Evolutionary conservation across 2,113 vertebrate species (phyloP).

Genomic region (Cyanoramphus novaezelandiae): DNA sequence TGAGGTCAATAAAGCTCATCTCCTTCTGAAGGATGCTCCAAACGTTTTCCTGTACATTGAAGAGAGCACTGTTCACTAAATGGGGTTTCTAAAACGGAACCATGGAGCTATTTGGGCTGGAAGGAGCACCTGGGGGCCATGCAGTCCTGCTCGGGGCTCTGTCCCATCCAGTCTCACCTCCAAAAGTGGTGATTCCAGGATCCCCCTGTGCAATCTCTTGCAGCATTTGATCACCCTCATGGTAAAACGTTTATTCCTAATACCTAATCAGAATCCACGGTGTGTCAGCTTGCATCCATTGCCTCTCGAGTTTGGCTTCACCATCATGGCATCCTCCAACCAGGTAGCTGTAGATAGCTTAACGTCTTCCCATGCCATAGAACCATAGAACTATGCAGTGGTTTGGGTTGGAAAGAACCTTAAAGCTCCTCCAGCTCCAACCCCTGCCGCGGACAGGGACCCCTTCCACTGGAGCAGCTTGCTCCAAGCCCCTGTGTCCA

Average conservation of each 20-base stretch:
- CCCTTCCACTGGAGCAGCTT: neutral
- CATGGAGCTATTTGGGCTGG: neutral
- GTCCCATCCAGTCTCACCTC: neutral
- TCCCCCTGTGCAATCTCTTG: neutral
- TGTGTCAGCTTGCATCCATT: neutral
- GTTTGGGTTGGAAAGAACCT: neutral
- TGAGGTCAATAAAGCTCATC: neutral
- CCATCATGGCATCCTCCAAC: rapidly evolving
- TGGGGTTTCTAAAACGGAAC: neutral
- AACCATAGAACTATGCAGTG: neutral
- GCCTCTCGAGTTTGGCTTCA: neutral
- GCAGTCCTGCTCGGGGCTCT: too few species aligned
- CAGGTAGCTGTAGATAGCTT: neutral
- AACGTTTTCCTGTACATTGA: neutral
- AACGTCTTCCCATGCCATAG: neutral
- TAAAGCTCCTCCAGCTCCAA: neutral
- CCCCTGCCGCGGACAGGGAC: neutral
- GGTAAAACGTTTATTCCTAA: neutral
- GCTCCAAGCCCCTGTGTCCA: neutral
- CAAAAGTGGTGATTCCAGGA: neutral
- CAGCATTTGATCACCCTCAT: neutral
- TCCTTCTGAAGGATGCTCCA: neutral
- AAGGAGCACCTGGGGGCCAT: neutral
- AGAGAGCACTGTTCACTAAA: too few species aligned
- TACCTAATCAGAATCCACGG: neutral